Base-by-base conservation (phyloP, 2,888 invertebrate species). In the Lasioglossum calceatum region DNA sequence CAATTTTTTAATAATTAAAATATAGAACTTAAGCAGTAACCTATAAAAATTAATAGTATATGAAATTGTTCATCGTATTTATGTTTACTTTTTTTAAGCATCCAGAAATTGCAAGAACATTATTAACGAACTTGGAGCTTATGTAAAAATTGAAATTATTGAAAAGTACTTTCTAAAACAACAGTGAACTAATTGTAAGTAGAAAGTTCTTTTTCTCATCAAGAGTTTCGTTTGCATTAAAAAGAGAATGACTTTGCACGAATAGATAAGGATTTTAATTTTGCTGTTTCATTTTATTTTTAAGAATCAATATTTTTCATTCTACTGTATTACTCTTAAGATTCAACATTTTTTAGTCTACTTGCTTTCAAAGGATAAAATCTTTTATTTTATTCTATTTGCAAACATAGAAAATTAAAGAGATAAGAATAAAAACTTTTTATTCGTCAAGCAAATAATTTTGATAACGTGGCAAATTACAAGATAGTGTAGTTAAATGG, bases 101-200 rank as follows among this genome's bases (percentile, higher is more conserved):
- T 58, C 4, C 58, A 58, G n/a, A 58, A 23, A 58, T n/a, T n/a
- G n/a, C 58, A n/a, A n/a, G 2, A n/a, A 58, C 12, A 58, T 58
- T 58, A 10, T 58, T 58, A n/a, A 58, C n/a, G 23, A 54, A 12
- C n/a, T n/a, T 58, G n/a, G 12, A 12, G 12, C n/a, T 58, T n/a
- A 58, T n/a, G 58, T n/a, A 58, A 58, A n/a, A 58, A n/a, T 58
- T 58, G 58, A 12, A 58, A 58, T 58, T 12, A n/a, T 58, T 1
- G 58, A 58, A 58, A 58, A 58, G 58, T n/a, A 58, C 58, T n/a
- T 58, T 58, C 58, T 58, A n/a, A 58, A 58, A 58, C n/a, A 58
- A 58, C 58, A 12, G 58, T 58, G 58, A 58, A 58, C 58, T n/a
- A 12, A 58, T 27, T 27, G 27, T 27, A 12, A 58, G 12, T 58